Conservation (phyloP, 1,140 invertebrate genomes). For the Zaprionus tsacasi region DNA sequence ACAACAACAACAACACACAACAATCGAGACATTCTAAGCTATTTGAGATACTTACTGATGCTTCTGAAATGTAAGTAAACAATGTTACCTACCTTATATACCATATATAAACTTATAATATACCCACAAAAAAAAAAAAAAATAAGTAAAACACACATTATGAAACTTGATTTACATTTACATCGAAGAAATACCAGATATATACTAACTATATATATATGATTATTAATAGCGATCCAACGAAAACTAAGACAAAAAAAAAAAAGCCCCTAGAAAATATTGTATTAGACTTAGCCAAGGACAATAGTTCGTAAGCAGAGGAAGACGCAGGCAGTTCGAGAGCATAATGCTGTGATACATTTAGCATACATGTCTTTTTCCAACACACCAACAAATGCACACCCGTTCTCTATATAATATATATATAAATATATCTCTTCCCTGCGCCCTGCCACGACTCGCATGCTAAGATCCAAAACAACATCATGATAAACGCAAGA, state of each 20-base stretch:
- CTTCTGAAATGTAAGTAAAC: slow-evolving; percentile 79
- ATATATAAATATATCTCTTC: neutral
- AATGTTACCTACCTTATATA: slow-evolving; percentile 40
- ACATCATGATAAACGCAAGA: slow-evolving; percentile 10
- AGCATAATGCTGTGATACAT: slow-evolving; percentile 82
- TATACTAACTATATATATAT: slow-evolving; percentile 19
- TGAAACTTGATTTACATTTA: slow-evolving; percentile 21
- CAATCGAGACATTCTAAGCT: slow-evolving; percentile 75
- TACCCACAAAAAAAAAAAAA: slow-evolving; percentile 1
- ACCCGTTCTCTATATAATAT: slow-evolving; percentile 3
- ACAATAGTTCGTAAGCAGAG: slow-evolving; percentile 69
- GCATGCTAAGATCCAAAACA: slow-evolving; percentile 15
- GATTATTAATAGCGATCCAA: slow-evolving; percentile 7
- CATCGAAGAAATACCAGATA: slow-evolving; percentile 16
- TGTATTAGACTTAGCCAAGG: slow-evolving; percentile 62
- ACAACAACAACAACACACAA: slow-evolving; percentile 46
- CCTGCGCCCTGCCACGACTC: slow-evolving; percentile 13
- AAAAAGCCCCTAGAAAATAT: slow-evolving; percentile 41
- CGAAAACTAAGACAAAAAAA: slow-evolving; percentile 2
- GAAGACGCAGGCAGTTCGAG: slow-evolving; percentile 72
- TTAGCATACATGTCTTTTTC: slow-evolving; percentile 71
- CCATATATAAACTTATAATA: slow-evolving; percentile 38
- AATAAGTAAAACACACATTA: no score
- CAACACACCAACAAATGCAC: slow-evolving; percentile 48
- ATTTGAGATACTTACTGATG: slow-evolving; percentile 74